These are phyloP conservation scores for Drosophila rellima DNA, from an alignment of 2,888 invertebrate species.

Conservation along the genomic window DNA sequence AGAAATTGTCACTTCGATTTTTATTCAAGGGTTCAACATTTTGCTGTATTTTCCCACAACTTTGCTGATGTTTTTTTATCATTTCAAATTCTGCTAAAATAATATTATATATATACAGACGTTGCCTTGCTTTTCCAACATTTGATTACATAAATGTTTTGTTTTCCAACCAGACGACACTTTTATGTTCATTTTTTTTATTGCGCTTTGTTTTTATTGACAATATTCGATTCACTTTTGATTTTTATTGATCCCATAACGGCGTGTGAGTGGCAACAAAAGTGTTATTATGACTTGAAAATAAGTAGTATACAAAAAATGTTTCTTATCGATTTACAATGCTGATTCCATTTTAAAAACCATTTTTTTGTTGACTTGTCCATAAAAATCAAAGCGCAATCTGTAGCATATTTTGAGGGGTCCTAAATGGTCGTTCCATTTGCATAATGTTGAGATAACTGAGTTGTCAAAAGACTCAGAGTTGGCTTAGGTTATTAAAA, in stretches of 20 bases:
- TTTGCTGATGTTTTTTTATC: background rate
- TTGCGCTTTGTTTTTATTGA: slow-evolving; percentile 48
- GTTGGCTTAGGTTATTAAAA: slow-evolving; percentile 2
- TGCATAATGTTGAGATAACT: slow-evolving; percentile 46
- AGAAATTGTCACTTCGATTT: background rate
- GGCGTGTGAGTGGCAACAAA: slow-evolving; percentile 30
- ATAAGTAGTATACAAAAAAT: slow-evolving; percentile 51
- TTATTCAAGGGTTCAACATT: background rate
- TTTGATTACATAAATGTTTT: slow-evolving; percentile 34
- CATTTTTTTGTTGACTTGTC: slow-evolving; percentile 40
- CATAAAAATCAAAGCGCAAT: slow-evolving; percentile 60
- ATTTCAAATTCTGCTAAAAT: background rate
- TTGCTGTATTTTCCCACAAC: background rate
- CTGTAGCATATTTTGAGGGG: slow-evolving; percentile 28
- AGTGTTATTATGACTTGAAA: slow-evolving; percentile 50
- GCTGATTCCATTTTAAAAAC: slow-evolving; percentile 62
- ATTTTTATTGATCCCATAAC: slow-evolving; percentile 62
- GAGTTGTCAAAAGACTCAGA: slow-evolving; percentile 17
- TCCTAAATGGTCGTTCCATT: slow-evolving; percentile 39
- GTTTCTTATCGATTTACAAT: slow-evolving; percentile 55
- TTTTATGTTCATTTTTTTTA: slow-evolving; percentile 41
- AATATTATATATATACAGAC: slow-evolving; percentile 9
- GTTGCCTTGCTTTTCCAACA: slow-evolving; percentile 16
- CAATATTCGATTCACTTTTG: slow-evolving; percentile 46
- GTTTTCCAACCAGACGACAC: slow-evolving; percentile 12